Conservation (phyloP, 1,140 invertebrate genomes). For the Lordiphosa stackelbergi region DNA sequence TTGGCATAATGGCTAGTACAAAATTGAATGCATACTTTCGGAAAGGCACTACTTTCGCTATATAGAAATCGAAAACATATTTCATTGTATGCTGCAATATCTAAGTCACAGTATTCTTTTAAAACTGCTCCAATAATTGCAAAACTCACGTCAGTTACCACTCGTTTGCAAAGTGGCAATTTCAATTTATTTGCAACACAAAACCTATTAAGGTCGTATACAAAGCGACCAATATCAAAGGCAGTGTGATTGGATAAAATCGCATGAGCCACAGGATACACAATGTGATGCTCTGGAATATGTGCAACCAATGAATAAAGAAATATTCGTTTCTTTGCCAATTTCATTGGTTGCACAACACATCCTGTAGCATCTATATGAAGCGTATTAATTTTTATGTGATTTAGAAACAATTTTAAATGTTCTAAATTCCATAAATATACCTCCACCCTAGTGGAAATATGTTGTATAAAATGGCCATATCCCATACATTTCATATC, state of each 20-base stretch:
- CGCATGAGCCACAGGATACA: background rate
- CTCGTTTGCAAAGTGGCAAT: background rate
- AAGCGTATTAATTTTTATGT: background rate
- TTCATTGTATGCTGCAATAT: slow-evolving; percentile 1
- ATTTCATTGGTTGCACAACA: background rate
- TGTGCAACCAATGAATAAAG: background rate
- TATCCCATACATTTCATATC: background rate
- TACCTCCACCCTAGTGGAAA: background rate
- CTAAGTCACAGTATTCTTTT: too few species aligned
- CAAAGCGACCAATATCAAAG: background rate
- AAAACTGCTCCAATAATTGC: background rate
- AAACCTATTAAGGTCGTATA: background rate
- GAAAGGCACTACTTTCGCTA: background rate
- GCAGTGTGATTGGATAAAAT: background rate
- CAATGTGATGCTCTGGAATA: background rate
- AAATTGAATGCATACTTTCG: background rate
- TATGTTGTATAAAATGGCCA: background rate
- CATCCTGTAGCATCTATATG: slow-evolving; percentile 1
- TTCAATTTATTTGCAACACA: background rate
- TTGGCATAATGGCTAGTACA: slow-evolving; percentile 2
- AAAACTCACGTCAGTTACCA: slow-evolving; percentile 3
- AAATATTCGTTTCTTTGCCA: too few species aligned
- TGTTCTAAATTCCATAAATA: slow-evolving; percentile 3
- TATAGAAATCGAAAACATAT: slow-evolving; percentile 1
- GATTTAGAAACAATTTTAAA: background rate